A percentile compares a stretch with the other conserved stretches of the same genome.
Conservation (phyloP, 2,113 vertebrate species). For the Zapus hudsonius region DNA sequence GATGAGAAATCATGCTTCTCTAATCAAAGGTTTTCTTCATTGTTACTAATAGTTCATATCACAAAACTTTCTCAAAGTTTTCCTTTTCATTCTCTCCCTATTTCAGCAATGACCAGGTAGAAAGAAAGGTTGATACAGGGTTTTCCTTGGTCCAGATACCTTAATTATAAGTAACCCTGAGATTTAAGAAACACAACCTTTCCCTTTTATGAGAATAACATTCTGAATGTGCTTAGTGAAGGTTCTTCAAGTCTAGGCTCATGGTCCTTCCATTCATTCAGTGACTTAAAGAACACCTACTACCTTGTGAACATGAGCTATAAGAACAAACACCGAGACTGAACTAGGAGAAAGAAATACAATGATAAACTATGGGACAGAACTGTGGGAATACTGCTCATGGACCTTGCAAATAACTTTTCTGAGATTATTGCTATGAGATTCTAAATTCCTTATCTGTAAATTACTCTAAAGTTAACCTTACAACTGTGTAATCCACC, state of each 20-base stretch:
- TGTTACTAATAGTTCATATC: neutral
- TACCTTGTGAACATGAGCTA: too few species aligned
- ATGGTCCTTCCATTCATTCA: constrained; percentile 1
- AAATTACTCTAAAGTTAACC: too few species aligned
- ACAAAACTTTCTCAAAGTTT: neutral
- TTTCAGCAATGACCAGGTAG: neutral
- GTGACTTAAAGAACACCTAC: neutral
- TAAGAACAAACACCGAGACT: too few species aligned
- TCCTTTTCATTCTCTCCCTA: neutral
- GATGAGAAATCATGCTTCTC: neutral
- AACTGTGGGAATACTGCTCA: too few species aligned
- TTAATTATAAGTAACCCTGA: neutral
- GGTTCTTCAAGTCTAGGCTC: neutral
- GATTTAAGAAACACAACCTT: neutral
- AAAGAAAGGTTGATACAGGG: neutral
- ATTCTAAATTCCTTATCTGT: too few species aligned
- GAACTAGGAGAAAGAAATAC: too few species aligned
- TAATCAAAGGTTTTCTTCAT: neutral
- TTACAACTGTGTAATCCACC: too few species aligned
- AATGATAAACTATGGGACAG: too few species aligned
- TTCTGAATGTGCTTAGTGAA: neutral
- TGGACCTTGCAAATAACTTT: too few species aligned
- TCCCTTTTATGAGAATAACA: neutral
- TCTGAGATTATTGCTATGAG: too few species aligned
- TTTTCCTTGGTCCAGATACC: neutral